Base-by-base conservation (phyloP, 2,797 vertebrate genomes). In the Pelobates cultripes region DNA sequence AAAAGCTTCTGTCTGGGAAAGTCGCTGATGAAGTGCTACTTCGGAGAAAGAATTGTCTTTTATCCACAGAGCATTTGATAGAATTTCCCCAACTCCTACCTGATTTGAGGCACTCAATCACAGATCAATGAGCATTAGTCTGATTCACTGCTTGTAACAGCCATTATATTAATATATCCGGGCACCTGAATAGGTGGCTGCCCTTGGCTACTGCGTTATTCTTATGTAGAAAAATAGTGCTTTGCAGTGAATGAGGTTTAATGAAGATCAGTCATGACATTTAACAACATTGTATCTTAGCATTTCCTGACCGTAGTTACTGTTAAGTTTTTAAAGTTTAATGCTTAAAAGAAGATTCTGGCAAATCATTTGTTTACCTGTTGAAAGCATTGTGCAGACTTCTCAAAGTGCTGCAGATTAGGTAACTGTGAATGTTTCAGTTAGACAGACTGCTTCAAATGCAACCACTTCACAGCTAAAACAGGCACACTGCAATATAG, bases 101-200 rank as follows among this genome's bases (percentile, higher is more conserved):
- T 55, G 72, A 83, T 79, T 79, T 74, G 70, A 66, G 64, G 42
- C 70, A 17, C 60, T 76, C 68, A 53, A 77, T 77, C 80, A 15
- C 81, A 77, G 75, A 75, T 79, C 72, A 53, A 75, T 75, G 81
- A 64, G 28, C 81, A 75, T 64, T 83, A 79, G 42, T 78, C 53
- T 79, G 72, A 83, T 75, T 75, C 72, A 79, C 61, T 64, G 77
- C 82, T 66, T 70, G 66, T 83, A 79, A 75, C 79, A 74, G 73
- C 63, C 61, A 10, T 80, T 83, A 74, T 78, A 73, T 60, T 73
- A 79, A 42, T 44, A n/a, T 53, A 40, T 57, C 76, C 66, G 45
- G 61, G 40, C 60, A 43, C 68, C 72, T 55, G 40, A 51, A 44
- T 42, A 51, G 42, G 51, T 45, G 75, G 73, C 69, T 64, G 45